Base-by-base conservation (phyloP, 1,140 invertebrate species). In the Phymorhynchus buccinoides region DNA sequence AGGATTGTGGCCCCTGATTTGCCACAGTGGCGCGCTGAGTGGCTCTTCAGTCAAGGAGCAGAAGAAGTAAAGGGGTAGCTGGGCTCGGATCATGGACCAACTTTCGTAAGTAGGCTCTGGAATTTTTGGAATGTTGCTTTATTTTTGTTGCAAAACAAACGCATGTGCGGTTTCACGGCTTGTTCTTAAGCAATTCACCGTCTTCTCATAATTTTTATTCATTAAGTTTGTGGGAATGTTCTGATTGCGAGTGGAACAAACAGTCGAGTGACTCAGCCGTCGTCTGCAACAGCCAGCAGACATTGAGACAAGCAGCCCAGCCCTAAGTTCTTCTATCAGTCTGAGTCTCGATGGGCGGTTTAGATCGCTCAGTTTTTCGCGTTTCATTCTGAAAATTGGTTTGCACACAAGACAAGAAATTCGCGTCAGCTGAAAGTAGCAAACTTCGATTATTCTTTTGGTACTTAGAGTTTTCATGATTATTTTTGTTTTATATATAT, bases 21-120 rank as follows among this genome's bases (percentile, higher is more conserved):
- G 27, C 18, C 39, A 71, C 41, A 83, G n/a, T 39, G 35, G 39
- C n/a, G 41, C n/a, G n/a, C n/a, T n/a, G n/a, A n/a, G n/a, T n/a
- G 73, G 48, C 81, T 83, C 81, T 83, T 83, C 66, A 71, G 56
- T 7, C 37, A 42, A 71, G 22, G 62, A 56, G 41, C n/a, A n/a
- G n/a, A n/a, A n/a, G n/a, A n/a, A n/a, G n/a, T n/a, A n/a, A n/a
- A 83, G 73, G 81, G 81, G 81, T 83, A 83, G 81, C 81, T 83
- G 81, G 44, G 30, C 30, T 83, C 66, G 81, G 81, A 83, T 83
- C 81, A 83, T 83, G 81, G 81, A 83, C 81, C 81, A 83, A 66
- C 81, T 83, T 83, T 83, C 81, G 81, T 83, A 41, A 83, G 81
- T 83, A 30, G 37, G 62, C 62, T 83, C n/a, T 83, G 81, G 81